Conservation (phyloP, 1,140 invertebrate genomes). For the Helicoverpa zea region DNA sequence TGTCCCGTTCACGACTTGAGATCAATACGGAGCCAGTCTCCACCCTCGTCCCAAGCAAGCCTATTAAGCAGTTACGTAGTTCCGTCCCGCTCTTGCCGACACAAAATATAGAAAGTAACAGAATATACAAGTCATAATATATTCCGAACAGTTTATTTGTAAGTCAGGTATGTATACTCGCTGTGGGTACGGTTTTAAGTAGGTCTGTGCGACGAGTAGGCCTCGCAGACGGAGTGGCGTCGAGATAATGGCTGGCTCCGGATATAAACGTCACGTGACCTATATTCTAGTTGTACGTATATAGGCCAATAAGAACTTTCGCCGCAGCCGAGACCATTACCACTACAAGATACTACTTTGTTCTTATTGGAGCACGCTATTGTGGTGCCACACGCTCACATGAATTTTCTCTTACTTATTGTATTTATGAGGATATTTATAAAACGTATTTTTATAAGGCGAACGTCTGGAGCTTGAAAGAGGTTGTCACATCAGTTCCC, state of each 20-base stretch:
- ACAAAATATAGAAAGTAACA: slow-evolving; percentile 50
- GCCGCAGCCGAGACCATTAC: slow-evolving; percentile 25
- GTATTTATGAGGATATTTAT: not conserved
- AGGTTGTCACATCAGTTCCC: not conserved
- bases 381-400: slow-evolving; percentile 2
- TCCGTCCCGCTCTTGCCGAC: slow-evolving; percentile 59
- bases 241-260: slow-evolving; percentile 53
- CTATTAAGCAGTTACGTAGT: slow-evolving; percentile 58
- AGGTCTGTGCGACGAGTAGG: slow-evolving; percentile 33
- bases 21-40: slow-evolving; percentile 80
- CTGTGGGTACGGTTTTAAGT: slow-evolving; percentile 22
- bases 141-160: slow-evolving; percentile 44
- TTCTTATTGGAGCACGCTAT: slow-evolving; percentile 35
- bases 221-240: slow-evolving; percentile 69
- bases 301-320: slow-evolving; percentile 48
- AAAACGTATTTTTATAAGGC: not conserved
- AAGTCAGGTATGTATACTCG: slow-evolving; percentile 17
- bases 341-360: slow-evolving; percentile 35
- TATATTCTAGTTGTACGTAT: slow-evolving; percentile 45
- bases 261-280: slow-evolving; percentile 51
- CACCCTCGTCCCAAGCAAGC: slow-evolving; percentile 66
- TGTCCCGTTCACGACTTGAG: slow-evolving; percentile 70
- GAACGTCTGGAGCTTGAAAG: not conserved
- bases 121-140: slow-evolving; percentile 38
- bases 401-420: slow-evolving; percentile 4